phyloP scores from a whole-genome alignment of 30 jellyfish, hydroid and myxozoan species.

The Chironex yamaguchii region DNA sequence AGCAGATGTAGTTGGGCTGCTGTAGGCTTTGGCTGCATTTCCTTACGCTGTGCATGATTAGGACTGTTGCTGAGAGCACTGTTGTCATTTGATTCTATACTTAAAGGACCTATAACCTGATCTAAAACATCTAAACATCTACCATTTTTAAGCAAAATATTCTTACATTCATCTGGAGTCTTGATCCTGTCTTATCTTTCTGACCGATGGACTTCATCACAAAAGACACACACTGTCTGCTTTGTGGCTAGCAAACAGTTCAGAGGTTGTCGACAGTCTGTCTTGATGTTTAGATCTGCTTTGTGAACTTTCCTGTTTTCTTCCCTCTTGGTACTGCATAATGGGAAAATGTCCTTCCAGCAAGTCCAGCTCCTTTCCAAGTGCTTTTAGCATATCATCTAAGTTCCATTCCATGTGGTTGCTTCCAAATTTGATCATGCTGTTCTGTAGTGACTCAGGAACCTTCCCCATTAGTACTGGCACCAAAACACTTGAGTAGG shows the following conservation, averaged over 20 bases:
- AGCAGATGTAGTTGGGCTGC: neutral
- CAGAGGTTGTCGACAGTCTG: slow-evolving; percentile 48
- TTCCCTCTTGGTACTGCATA: neutral
- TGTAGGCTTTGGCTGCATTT: slow-evolving; percentile 1
- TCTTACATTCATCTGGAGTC: neutral
- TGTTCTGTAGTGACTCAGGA: neutral
- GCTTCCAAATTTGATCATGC: neutral
- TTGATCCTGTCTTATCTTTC: slow-evolving; percentile 19
- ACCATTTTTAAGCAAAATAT: neutral
- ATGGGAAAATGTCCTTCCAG: slow-evolving; percentile 12
- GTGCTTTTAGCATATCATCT: slow-evolving; percentile 9
- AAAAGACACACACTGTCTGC: neutral
- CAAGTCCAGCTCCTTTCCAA: neutral
- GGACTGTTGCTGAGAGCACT: slow-evolving; percentile 33
- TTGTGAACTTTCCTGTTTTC: neutral
- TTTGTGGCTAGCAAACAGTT: slow-evolving; percentile 39
- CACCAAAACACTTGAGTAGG: neutral
- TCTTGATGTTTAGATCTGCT: slow-evolving; percentile 8
- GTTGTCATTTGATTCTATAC: slow-evolving; percentile 3
- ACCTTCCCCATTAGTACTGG: neutral
- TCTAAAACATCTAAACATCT: slow-evolving; percentile 1
- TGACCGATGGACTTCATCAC: slow-evolving; percentile 9
- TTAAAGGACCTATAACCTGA: neutral
- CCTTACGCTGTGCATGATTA: neutral
- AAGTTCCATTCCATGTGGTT: slow-evolving; percentile 56